Evolutionary conservation across 2,113 vertebrate species (phyloP), one percentile per base, ranked within the genome.

Genomic region (Hystrix cristata): DNA sequence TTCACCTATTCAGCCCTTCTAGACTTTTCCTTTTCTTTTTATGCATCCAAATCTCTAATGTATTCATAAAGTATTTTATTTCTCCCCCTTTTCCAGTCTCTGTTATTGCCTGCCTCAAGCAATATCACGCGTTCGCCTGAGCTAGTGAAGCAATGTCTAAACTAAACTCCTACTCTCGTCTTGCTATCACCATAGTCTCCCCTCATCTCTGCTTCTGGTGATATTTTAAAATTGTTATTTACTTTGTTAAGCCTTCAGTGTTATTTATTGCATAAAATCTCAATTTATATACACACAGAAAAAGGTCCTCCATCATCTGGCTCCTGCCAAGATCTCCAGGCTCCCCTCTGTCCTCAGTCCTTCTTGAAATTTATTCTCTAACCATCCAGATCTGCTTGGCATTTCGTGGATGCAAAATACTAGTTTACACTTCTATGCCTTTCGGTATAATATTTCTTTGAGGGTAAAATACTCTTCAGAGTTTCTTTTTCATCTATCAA

Each of bases 21-120:
- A 51, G 51, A 94, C 11, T 95, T 71, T 67, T 62, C 60, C 46
- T 29, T 38, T 53, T 76, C 7, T 87, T 88, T 94, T 94, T 21
- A 31, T 62, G 74, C 21, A 64, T 84, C 12, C 55, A 53, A 5
- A 38, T 86, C 64, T 76, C 78, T 34, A 80, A 13, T 53, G 48
- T 34, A 55, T 72, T 71, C n/a, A 92, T 48, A 19, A 78, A 53
- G 1, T 48, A 60, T 89, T 82, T 85, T 72, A 62, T 83, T 85
- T 18, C n/a, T 80, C 16, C 1, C 31, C 59, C 27, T 89, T 87
- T 51, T 87, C 25, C 31, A 72, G 10, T 48, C 43, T 65, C 29
- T 82, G 7, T 69, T 90, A 74, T 23, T 78, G 29, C 34, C 51
- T 60, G 23, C 34, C 48, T 95, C n/a, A 91, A 93, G 67, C 34